phyloP scores from a whole-genome alignment of 2,797 vertebrate species.

The Rhinophrynus dorsalis region DNA sequence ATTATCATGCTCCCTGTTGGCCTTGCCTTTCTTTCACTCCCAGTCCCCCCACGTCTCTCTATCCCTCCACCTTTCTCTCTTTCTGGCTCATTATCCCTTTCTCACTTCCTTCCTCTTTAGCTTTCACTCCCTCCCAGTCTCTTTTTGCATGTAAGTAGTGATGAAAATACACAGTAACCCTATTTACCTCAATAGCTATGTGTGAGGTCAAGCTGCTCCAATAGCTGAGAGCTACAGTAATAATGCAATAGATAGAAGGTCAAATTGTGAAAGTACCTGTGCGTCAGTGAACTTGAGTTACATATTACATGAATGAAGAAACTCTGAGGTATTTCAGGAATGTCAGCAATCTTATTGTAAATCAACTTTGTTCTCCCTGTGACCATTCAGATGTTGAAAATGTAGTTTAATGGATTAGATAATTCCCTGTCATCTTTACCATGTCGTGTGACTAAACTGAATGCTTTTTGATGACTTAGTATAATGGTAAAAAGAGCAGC shows the following conservation, averaged over 20 bases:
- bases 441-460: slow-evolving; percentile 26
- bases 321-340: slow-evolving; percentile 69
- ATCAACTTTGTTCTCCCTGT: slow-evolving; percentile 65
- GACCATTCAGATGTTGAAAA: slow-evolving; percentile 55
- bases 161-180: not conserved
- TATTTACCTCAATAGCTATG: slow-evolving; percentile 5
- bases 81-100: not conserved
- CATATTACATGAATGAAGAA: slow-evolving; percentile 60
- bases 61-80: not conserved
- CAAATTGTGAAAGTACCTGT: slow-evolving; percentile 51
- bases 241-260: slow-evolving; percentile 51
- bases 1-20: no score
- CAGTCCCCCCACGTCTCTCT: not conserved
- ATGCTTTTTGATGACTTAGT: slow-evolving; percentile 3
- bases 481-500: not conserved
- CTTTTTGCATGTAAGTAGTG: no score
- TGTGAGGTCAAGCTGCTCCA: slow-evolving; percentile 55
- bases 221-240: slow-evolving; percentile 63
- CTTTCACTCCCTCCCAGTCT: not conserved
- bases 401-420: slow-evolving; percentile 26
- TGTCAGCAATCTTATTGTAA: slow-evolving; percentile 66
- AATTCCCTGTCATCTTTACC: slow-evolving; percentile 5
- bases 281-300: slow-evolving; percentile 71
- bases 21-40: not conserved
- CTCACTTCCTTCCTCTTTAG: not conserved